A percentile compares a stretch with the other conserved stretches of the same genome.
Conservation (phyloP, 2,888 invertebrate species). For the Latrodectus hesperus region DNA sequence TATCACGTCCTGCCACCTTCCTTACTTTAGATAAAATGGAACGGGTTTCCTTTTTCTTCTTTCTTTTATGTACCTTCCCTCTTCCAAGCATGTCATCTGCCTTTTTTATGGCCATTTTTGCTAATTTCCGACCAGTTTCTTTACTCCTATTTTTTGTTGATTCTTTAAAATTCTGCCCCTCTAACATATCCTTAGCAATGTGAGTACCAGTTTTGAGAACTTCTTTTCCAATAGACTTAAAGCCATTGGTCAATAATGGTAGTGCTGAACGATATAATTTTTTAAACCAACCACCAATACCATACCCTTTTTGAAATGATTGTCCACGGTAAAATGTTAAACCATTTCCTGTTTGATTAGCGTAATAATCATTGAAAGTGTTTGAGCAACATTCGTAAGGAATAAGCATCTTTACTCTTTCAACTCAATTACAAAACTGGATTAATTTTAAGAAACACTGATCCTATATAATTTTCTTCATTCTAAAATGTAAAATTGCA, state of each 20-base stretch:
- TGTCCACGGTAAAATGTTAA: not conserved
- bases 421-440: too few species aligned
- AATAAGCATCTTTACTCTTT: not conserved
- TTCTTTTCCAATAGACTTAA: constrained; percentile 38
- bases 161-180: constrained; percentile 2
- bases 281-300: constrained; percentile 32
- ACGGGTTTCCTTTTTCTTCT: not conserved
- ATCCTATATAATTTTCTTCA: not conserved
- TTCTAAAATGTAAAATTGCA: not conserved
- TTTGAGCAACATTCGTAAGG: constrained; percentile 19
- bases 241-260: not conserved
- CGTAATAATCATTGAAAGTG: constrained; percentile 22
- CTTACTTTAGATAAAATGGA: not conserved
- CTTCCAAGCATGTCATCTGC: not conserved
- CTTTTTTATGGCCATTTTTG: constrained; percentile 6
- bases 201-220: not conserved
- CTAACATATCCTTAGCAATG: constrained; percentile 4
- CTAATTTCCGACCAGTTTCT: constrained; percentile 11
- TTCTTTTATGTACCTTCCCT: not conserved
- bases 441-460: too few species aligned
- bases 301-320: constrained; percentile 27
- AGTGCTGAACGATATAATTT: not conserved
- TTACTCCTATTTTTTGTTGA: not conserved
- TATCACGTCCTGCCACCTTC: not conserved
- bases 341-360: constrained; percentile 12